Evolutionary conservation across 2,888 invertebrate genomes (phyloP), one percentile per base, ranked within the genome.

Genomic region (Aleiodes alternator): DNA sequence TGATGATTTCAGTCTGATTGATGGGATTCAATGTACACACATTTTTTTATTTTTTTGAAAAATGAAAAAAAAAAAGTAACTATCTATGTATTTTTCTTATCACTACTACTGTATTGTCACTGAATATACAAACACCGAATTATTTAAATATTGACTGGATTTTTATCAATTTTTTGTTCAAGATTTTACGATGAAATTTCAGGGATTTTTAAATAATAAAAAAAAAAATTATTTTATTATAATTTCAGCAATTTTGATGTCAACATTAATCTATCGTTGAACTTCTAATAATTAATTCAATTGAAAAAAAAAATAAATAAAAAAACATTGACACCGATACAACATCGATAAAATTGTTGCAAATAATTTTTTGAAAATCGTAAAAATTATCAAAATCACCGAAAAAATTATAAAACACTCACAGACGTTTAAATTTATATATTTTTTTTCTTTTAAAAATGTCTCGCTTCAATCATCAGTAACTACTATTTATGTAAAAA

Each of bases 391-490:
- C 56, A 75, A 75, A 78, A 78, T 77, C 83, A 82, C 84, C 83
- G 80, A 84, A 86, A 85, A 83, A 78, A 86, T 83, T 85, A 85
- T 82, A 77, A 82, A 87, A 87, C 87, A 88, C 82, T 84, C 81
- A 87, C 84, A 88, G 84, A 86, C 83, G 81, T 84, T 81, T 77
- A 55, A 14, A 55, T 55, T 55, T n/a, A 23, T 23, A 23, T 23
- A 23, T 7, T 55, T 8, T n/a, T 16, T 55, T 55, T 55, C 8
- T 6, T 55, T 55, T 5, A 3, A 16, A 55, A 55, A 14, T 53
- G 0, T 16, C 12, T 55, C 11, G 14, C 14, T 55, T 16, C 14
- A 48, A 38, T 29, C 6, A n/a, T 64, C 9, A 64, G 43, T 43
- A 38, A 11, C 64, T 64, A 64, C 43, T 43, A 64, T 64, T 48